Conservation (phyloP, 2,888 invertebrate species). For the Dasypolia templi region DNA sequence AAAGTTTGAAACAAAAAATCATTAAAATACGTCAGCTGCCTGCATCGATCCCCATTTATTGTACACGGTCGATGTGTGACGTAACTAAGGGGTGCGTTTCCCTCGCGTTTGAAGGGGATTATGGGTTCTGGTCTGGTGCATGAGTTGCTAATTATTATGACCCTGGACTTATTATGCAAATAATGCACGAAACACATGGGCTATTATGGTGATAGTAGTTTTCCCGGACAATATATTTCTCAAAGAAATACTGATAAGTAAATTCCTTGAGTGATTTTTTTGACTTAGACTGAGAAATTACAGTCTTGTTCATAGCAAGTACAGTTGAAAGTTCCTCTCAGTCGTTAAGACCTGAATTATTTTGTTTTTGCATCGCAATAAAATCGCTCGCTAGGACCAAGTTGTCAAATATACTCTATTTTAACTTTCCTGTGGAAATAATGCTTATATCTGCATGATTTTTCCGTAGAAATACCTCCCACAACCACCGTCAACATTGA, state of each 20-base stretch:
- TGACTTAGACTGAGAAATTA: background rate
- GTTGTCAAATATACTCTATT: background rate
- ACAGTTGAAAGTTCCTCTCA: background rate
- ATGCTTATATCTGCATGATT: background rate
- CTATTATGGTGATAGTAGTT: background rate
- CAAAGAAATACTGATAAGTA: background rate
- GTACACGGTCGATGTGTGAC: constrained; percentile 41
- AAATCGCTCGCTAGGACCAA: too few relatives aligned
- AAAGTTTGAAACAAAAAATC: constrained; percentile 10
- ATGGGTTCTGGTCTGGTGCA: constrained; percentile 5
- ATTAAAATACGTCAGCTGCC: constrained; percentile 51
- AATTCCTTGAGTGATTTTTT: background rate
- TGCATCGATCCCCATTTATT: constrained; percentile 43
- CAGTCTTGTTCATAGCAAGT: background rate
- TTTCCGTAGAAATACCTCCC: background rate
- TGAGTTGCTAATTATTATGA: constrained; percentile 36
- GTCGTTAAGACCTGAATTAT: background rate
- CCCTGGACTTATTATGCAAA: background rate
- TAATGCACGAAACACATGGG: background rate
- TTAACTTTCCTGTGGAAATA: background rate
- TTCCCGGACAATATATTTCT: background rate
- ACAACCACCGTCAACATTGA: background rate
- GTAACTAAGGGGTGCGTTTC: constrained; percentile 44
- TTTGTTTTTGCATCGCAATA: background rate
- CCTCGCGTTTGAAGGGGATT: constrained; percentile 37